Conservation (phyloP, 1,140 invertebrate genomes). For the Oncopodura yosiiana region DNA sequence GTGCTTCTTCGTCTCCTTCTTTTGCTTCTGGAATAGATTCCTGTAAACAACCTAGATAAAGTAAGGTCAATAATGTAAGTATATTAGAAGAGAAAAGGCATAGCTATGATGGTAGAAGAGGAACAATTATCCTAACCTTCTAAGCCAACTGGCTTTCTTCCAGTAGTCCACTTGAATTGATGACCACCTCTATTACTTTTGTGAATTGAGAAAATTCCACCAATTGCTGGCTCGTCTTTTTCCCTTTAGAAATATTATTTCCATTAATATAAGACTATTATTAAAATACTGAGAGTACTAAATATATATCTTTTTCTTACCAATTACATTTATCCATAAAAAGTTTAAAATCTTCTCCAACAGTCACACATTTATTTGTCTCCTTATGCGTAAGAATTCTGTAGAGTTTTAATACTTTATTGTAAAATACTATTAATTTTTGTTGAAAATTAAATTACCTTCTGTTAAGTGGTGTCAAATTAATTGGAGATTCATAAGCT, state of each 20-base stretch:
- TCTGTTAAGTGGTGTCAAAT: too few species aligned
- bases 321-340: slow-evolving; percentile 24
- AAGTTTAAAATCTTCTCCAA: slow-evolving; percentile 18
- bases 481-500: too few species aligned
- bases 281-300: background rate
- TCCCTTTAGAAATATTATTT: slow-evolving; percentile 10
- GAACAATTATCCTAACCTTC: slow-evolving; percentile 11
- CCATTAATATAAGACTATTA: background rate
- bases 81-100: background rate
- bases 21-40: background rate
- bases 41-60: slow-evolving; percentile 10
- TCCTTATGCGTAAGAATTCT: slow-evolving; percentile 16
- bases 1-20: slow-evolving; percentile 3
- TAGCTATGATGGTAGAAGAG: background rate
- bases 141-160: slow-evolving; percentile 15
- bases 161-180: slow-evolving; percentile 18
- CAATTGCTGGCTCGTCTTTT: slow-evolving; percentile 5
- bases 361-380: slow-evolving; percentile 21
- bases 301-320: slow-evolving; percentile 10
- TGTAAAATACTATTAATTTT: too few species aligned
- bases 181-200: slow-evolving; percentile 25
- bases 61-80: background rate
- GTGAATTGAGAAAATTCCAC: slow-evolving; percentile 18
- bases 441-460: too few species aligned
- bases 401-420: slow-evolving; percentile 14